Evolutionary conservation across 2,888 invertebrate species (phyloP).

Genomic region (Ptychoptera albimana): DNA sequence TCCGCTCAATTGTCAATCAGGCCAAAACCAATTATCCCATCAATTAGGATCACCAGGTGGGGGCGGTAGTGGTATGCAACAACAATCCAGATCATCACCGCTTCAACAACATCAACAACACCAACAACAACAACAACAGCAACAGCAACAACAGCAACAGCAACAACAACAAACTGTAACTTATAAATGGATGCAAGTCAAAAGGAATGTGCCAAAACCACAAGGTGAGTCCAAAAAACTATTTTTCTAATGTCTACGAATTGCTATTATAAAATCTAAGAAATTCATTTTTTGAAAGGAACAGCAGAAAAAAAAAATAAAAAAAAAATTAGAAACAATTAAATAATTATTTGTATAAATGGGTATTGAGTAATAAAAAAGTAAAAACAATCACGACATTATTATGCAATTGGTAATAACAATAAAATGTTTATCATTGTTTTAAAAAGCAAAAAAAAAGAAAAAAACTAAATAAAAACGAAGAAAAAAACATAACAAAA

Average conservation of each 20-base stretch:
- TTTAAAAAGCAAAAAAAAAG: no score
- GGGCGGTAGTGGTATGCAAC: neutral
- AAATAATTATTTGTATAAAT: no score
- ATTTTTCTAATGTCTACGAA: no score
- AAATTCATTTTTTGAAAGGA: no score
- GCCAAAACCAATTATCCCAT: conserved; percentile 7
- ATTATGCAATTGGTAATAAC: no score
- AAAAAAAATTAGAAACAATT: no score
- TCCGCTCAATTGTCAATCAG: conserved; percentile 7
- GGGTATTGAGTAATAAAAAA: no score
- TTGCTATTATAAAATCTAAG: neutral
- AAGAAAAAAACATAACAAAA: no score
- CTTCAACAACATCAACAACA: conserved; percentile 23
- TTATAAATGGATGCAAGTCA: conserved; percentile 99
- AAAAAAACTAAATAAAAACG: no score
- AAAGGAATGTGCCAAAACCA: conserved; percentile 90
- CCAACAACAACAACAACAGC: conserved; percentile 15
- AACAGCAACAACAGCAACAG: conserved; percentile 31
- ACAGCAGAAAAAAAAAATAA: no score
- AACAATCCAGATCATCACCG: conserved; percentile 10
- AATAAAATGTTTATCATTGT: no score
- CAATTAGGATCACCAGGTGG: neutral
- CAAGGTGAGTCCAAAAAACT: conserved; percentile 45
- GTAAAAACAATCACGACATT: no score
- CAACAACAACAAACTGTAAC: conserved; percentile 66